Base-by-base conservation (phyloP, 2,797 vertebrate species). In the Phrynocephalus forsythii region DNA sequence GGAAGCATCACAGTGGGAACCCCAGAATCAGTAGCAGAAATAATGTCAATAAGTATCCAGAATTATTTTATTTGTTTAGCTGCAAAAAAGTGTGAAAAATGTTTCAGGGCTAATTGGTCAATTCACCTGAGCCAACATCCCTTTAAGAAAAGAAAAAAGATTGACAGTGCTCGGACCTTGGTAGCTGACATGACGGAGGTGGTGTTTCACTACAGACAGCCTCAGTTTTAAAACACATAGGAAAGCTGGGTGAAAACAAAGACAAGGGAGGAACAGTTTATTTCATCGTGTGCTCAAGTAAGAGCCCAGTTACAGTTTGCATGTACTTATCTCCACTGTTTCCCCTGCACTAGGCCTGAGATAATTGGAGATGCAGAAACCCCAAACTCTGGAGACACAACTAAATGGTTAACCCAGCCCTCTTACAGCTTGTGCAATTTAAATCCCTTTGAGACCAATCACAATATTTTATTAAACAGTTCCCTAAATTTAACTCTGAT, bases 401-500 rank as follows among this genome's bases (percentile, higher is more conserved):
- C 10, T 24, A 20, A 68, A 84, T 15, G 3, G 2, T 89, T 90
- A 4, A 68, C 85, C 1, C 82, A 15, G 82, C 0, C 63, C 86
- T 88, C 91, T 90, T 90, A 92, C 1, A 50, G 69, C 87, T 90
- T 84, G 67, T 69, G 86, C 92, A 88, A 83, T 87, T 95, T 75
- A 92, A 95, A 91, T 92, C 91, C 93, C 93, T 94, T 30, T 6
- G 94, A 95, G 94, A 90, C 93, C 91, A 95, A 95, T 95, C 94
- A 93, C 93, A 92, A 93, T 86, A 90, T 94, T 93, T 94, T 93
- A 95, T 96, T 93, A 93, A 94, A 94, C 89, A 91, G 92, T 94
- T 95, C 95, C 90, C 95, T 56, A 24, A 88, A 91, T 96, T 95
- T 94, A 95, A 96, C 93, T 88, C 95, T 94, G 92, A 93, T 93